Evolutionary conservation across 2,888 invertebrate species (phyloP), one percentile per base, ranked within the genome.

Genomic region (Ceraclea dissimilis): DNA sequence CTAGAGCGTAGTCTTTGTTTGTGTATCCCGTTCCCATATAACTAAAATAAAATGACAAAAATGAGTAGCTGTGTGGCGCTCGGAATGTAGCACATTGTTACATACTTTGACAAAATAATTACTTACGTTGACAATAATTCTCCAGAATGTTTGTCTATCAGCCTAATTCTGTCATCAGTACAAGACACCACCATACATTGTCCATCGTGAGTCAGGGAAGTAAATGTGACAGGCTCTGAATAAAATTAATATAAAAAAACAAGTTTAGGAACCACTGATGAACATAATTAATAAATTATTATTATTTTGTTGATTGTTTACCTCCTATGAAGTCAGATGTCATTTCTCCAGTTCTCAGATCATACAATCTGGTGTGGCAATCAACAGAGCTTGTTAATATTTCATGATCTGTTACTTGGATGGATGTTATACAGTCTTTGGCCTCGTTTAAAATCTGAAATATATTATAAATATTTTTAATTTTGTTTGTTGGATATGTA

Each of bases 351-450:
- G 85, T 84, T 52, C 99, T 77, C 49, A 99, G 80, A 73, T 98
- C 99, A 69, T 99, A 99, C 59, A 88, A 75, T 13, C 99, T 73
- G 11, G 93, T 80, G 65, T 86, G 86, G 39, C 90, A 86, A 71
- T 99, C 99, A 0, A 95, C 85, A 0, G 95, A 96, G 5, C 89
- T 88, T 0, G 92, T 85, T 49, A 95, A 75, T 63, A 99, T 90
- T 76, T 95, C 93, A 72, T 92, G 85, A 68, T 93, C 89, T 1
- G 90, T 90, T 1, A 96, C 85, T 67, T 84, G 80, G 31, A 91
- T 69, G 0, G 85, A 82, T 1, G 88, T 88, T 61, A 92, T 85
- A 62, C 91, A 88, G 70, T 99, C 99, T 70, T 91, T 95, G 0
- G 97, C 95, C 64, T 99, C 96, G 70, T 88, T 87, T 67, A 99